Evolutionary conservation across 2,888 invertebrate species (phyloP), one percentile per base, ranked within the genome.

Genomic region (Sympetrum striolatum): DNA sequence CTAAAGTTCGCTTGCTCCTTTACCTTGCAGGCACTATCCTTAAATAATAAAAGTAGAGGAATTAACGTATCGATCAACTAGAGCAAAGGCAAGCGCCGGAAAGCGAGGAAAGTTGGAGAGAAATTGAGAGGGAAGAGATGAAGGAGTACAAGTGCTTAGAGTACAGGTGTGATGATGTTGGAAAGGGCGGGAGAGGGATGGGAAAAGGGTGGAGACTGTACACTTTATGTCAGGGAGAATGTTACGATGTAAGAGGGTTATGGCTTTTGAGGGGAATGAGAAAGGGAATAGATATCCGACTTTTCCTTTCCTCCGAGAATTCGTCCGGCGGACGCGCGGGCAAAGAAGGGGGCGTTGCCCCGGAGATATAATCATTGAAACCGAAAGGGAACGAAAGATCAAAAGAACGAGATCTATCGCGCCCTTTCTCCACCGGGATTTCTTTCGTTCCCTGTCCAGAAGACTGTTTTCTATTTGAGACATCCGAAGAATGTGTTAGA

Each of bases 201-300:
- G 81, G 81, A 81, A 73, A 22, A 25, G 82, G 82, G 86, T 39
- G 86, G 14, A 60, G 53, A 37, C 60, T 53, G 35, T 82, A 86
- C 86, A 60, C 60, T 58, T 86, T 60, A 86, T 86, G 86, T 86
- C 58, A 86, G 86, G 60, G 25, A 60, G 86, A 86, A 64, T 58
- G 86, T 86, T 86, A 86, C 86, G 86, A 86, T 37, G 60, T 86
- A 64, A 73, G 73, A 31, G 25, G 73, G 73, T 31, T 31, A 31
- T 31, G 73, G 73, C 14, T 73, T 73, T 12, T 31, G 14, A 73
- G 73, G 31, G 73, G 31, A 64, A 64, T 10, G 64, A 22, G 64
- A 64, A 64, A 22, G 64, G 64, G 64, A 64, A 18, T 22, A 44
- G 44, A 22, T 39, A 44, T 22, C n/a, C 18, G 80, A 37, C 81